Conservation (phyloP, 2,797 vertebrate genomes). For the Gadopsis marmoratus region DNA sequence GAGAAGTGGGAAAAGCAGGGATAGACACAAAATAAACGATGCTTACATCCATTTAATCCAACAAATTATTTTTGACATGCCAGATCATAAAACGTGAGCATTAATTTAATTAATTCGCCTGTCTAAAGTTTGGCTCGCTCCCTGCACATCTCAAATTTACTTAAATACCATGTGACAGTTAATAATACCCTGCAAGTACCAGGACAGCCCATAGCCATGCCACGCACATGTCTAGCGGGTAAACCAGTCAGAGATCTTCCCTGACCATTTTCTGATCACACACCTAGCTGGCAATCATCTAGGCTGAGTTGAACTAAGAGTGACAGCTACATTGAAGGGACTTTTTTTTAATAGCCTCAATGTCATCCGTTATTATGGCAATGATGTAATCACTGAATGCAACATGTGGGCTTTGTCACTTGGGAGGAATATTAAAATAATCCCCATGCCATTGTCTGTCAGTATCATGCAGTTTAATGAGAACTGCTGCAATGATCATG, state of each 20-base stretch:
- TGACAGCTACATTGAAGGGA: conserved; percentile 21
- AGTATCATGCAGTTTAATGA: conserved; percentile 51
- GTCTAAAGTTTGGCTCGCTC: neutral
- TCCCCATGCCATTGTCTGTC: conserved; percentile 47
- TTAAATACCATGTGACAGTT: neutral
- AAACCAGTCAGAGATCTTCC: conserved; percentile 4
- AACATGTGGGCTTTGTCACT: conserved; percentile 62
- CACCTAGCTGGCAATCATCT: neutral
- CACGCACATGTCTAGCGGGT: neutral
- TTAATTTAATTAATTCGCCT: neutral
- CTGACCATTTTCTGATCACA: conserved; percentile 6
- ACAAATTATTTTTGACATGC: neutral
- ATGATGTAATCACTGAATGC: conserved; percentile 50
- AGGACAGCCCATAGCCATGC: neutral
- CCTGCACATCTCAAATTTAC: neutral
- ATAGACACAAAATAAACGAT: neutral
- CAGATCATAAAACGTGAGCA: neutral
- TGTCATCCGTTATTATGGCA: conserved; percentile 43
- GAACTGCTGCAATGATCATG: conserved; percentile 42
- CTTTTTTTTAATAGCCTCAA: conserved; percentile 22
- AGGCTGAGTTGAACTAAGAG: conserved; percentile 1
- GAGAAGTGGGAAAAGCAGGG: neutral
- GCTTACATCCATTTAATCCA: neutral
- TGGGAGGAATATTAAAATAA: conserved; percentile 67
- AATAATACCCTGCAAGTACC: neutral